Conservation (phyloP, 1,140 invertebrate genomes). For the Eciton burchellii region DNA sequence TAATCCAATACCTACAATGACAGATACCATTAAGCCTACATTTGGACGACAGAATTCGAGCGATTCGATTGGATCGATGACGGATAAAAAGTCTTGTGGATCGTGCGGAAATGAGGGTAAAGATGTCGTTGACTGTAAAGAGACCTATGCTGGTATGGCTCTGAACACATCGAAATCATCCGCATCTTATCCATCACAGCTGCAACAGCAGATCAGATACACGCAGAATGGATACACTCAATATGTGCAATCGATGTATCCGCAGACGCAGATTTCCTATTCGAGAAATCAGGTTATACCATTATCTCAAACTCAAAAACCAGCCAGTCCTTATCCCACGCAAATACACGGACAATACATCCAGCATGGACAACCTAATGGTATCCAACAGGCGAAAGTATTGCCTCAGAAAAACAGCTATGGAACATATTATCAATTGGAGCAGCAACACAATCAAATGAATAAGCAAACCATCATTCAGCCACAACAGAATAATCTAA, state of each 20-base stretch:
- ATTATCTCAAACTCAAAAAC: conserved; percentile 79
- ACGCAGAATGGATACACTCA: conserved; percentile 80
- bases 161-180: conserved; percentile 59
- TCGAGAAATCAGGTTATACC: conserved; percentile 79
- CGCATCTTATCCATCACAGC: conserved; percentile 76
- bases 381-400: conserved; percentile 67
- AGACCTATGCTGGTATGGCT: conserved; percentile 63
- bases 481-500: conserved; percentile 70
- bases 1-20: conserved; percentile 69
- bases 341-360: conserved; percentile 80
- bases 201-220: conserved; percentile 81
- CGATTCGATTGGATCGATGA: conserved; percentile 72
- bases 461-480: conserved; percentile 78
- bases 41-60: conserved; percentile 77
- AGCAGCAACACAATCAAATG: conserved; percentile 84
- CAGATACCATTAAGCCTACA: conserved; percentile 67
- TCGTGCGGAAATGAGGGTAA: conserved; percentile 71
- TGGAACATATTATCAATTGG: conserved; percentile 79
- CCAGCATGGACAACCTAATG: too few relatives aligned
- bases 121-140: conserved; percentile 71
- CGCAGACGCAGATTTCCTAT: conserved; percentile 78
- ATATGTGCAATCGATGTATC: conserved; percentile 75
- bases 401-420: conserved; percentile 76
- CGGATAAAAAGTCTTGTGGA: conserved; percentile 71
- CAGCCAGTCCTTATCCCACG: conserved; percentile 80